phyloP scores from a whole-genome alignment of 2,113 vertebrate genomes.

The Solea solea region DNA sequence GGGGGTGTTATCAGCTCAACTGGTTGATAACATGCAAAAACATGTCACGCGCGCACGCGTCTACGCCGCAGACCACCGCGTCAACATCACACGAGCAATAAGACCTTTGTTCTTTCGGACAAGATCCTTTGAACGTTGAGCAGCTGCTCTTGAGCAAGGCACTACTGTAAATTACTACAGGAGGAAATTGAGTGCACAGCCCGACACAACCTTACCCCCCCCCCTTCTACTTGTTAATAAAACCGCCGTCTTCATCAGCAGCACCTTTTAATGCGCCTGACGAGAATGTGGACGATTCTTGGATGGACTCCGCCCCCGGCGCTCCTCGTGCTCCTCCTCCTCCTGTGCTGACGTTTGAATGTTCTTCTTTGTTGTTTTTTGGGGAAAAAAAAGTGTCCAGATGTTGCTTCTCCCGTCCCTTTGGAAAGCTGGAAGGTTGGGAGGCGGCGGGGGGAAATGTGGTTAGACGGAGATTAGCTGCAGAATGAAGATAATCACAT shows the following conservation, averaged over 20 bases:
- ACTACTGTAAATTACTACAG: not conserved
- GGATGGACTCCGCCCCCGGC: not conserved
- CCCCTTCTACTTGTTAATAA: conserved; percentile 15
- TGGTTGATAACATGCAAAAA: too few species aligned
- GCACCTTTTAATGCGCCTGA: not conserved
- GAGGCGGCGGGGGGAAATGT: too few species aligned
- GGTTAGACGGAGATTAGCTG: not conserved
- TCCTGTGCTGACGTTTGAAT: conserved; percentile 8
- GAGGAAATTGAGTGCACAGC: not conserved
- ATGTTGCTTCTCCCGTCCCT: conserved; percentile 14
- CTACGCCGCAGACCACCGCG: too few species aligned
- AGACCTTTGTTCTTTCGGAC: not conserved
- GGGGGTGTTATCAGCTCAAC: too few species aligned
- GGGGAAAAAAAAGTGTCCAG: conserved; percentile 26
- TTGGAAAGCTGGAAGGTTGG: conserved; percentile 9
- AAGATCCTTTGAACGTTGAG: not conserved
- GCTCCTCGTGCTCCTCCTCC: not conserved
- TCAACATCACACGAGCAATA: not conserved
- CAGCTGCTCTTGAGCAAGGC: conserved; percentile 35
- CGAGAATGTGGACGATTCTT: not conserved
- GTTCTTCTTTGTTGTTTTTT: conserved; percentile 12
- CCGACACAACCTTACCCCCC: not conserved
- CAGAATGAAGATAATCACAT: accelerated
- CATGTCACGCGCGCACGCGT: too few species aligned
- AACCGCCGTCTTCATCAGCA: not conserved